These are phyloP conservation scores for Julus scanicus DNA, from an alignment of 2,888 invertebrate species.

Conservation along the genomic window DNA sequence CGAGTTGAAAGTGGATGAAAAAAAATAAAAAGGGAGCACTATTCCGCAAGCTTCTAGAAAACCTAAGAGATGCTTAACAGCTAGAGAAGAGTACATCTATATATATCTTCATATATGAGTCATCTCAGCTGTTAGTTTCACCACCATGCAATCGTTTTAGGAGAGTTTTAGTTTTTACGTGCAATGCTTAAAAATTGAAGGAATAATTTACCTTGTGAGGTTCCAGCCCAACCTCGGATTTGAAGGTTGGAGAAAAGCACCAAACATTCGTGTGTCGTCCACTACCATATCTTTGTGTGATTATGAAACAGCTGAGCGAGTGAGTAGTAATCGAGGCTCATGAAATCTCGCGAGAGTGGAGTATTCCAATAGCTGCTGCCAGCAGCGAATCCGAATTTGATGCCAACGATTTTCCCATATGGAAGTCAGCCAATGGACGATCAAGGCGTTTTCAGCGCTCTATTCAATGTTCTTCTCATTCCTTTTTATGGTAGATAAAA, in stretches of 20 bases:
- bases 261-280: conserved; percentile 45
- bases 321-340: background rate
- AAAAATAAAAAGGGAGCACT: background rate
- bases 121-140: background rate
- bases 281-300: conserved; percentile 30
- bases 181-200: background rate
- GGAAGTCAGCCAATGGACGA: background rate
- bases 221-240: conserved; percentile 43
- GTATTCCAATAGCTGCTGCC: background rate
- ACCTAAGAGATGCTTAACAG: background rate
- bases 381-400: background rate
- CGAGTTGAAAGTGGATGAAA: background rate
- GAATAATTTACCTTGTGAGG: background rate
- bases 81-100: background rate
- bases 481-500: background rate
- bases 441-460: background rate
- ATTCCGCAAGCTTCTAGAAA: background rate
- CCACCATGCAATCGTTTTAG: background rate
- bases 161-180: background rate
- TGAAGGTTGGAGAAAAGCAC: conserved; percentile 44
- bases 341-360: background rate
- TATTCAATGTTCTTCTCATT: background rate
- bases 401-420: background rate
- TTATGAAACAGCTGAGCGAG: conserved; percentile 44
- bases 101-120: background rate